These are phyloP conservation scores for Hydrozoanthus gracilis DNA, from an alignment of 92 coral and sea anemone species.

Conservation along the genomic window DNA sequence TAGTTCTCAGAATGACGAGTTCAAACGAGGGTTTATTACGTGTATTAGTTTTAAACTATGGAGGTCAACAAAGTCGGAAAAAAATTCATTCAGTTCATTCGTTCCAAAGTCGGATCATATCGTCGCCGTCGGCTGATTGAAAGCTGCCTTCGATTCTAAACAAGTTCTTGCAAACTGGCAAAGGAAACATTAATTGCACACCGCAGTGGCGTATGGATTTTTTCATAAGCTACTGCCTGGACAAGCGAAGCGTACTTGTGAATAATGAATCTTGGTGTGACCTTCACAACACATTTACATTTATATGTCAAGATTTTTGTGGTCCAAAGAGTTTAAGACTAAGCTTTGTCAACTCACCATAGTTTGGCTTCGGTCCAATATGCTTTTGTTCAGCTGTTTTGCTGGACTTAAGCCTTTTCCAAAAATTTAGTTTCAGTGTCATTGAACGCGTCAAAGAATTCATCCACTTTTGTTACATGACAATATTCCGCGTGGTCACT, in stretches of 20 bases:
- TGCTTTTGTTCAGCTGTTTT: slow-evolving; percentile 33
- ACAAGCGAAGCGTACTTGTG: too few species aligned
- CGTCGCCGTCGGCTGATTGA: too few species aligned
- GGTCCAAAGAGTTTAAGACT: background rate
- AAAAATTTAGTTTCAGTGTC: background rate
- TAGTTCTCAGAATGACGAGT: background rate
- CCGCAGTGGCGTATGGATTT: too few species aligned
- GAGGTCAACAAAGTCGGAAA: background rate
- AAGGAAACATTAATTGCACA: too few species aligned
- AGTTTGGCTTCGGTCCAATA: background rate
- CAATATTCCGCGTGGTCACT: slow-evolving; percentile 4
- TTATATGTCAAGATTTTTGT: background rate
- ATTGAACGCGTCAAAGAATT: slow-evolving; percentile 13
- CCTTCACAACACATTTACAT: too few species aligned
- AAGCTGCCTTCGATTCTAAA: too few species aligned
- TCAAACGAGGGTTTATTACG: background rate
- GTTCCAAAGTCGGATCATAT: too few species aligned
- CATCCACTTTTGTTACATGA: slow-evolving; percentile 2
- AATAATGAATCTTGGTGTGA: too few species aligned
- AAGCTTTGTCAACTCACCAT: background rate
- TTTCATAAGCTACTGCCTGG: too few species aligned
- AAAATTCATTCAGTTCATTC: background rate
- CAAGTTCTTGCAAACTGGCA: too few species aligned
- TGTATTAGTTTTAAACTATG: background rate
- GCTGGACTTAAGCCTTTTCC: slow-evolving; percentile 44